These are phyloP conservation scores for Alviniconcha strummeri DNA, from an alignment of 2,888 invertebrate species.

Conservation along the genomic window DNA sequence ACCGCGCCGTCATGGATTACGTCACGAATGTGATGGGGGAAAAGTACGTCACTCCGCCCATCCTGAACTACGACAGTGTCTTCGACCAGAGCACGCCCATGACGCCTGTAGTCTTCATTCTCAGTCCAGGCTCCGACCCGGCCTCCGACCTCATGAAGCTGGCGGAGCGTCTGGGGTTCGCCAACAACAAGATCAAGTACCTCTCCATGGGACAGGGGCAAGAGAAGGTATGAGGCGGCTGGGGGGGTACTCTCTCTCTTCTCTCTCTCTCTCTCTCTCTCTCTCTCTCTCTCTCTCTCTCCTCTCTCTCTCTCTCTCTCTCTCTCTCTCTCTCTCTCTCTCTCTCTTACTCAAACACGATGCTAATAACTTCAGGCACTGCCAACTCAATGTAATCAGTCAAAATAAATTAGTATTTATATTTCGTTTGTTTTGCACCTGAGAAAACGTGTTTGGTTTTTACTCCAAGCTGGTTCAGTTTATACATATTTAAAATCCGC, in stretches of 20 bases:
- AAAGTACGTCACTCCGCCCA: slow-evolving; percentile 90
- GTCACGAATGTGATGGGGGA: slow-evolving; percentile 86
- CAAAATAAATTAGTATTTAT: too few species aligned
- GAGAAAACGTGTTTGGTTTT: too few species aligned
- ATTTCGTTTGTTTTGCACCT: too few species aligned
- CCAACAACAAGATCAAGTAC: slow-evolving; percentile 65
- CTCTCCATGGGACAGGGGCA: slow-evolving; percentile 73
- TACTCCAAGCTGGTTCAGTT: too few species aligned
- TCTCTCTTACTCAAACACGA: too few species aligned
- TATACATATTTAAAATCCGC: too few species aligned
- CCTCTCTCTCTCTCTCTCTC: too few species aligned
- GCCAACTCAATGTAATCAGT: too few species aligned
- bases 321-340: too few species aligned
- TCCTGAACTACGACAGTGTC: slow-evolving; percentile 86
- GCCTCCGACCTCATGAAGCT: slow-evolving; percentile 70
- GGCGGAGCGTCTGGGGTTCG: slow-evolving; percentile 68
- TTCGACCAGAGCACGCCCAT: slow-evolving; percentile 87
- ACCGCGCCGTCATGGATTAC: slow-evolving; percentile 86
- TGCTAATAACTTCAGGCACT: too few species aligned
- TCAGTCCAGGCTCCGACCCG: slow-evolving; percentile 72
- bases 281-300: too few species aligned
- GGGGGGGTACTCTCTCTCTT: neutral
- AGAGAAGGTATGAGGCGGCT: slow-evolving; percentile 54
- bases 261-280: neutral
- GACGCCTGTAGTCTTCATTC: slow-evolving; percentile 74